Percentiles rank a stretch among this genome's conserved stretches.
Evolutionary conservation across 2,113 vertebrate species (phyloP).

Genomic region (Dromaius novaehollandiae): DNA sequence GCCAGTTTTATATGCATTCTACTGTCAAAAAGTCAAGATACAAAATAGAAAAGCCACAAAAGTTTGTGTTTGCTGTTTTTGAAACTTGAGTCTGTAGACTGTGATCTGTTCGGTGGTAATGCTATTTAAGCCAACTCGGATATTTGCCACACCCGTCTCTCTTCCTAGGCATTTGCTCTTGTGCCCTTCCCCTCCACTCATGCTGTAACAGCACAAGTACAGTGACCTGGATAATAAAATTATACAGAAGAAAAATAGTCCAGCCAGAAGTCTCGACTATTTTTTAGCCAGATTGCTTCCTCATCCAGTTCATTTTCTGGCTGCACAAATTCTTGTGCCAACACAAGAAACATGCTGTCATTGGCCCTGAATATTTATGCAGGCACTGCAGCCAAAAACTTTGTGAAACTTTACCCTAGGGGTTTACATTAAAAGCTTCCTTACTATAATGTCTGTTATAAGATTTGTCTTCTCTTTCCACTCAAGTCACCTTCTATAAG

Average conservation of each 20-base stretch:
- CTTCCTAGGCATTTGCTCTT: background rate
- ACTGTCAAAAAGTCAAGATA: background rate
- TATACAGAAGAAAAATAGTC: slow-evolving; percentile 35
- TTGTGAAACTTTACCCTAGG: slow-evolving; percentile 21
- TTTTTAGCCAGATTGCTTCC: background rate
- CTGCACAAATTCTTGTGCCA: background rate
- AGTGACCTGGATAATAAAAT: slow-evolving; percentile 33
- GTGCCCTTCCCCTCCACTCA: background rate
- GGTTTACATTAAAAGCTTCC: slow-evolving; percentile 10
- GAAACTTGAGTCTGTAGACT: background rate
- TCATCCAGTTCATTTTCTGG: slow-evolving; percentile 19
- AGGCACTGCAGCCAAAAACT: slow-evolving; percentile 22
- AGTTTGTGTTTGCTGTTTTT: background rate
- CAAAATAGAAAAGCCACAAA: background rate
- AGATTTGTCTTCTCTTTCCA: background rate
- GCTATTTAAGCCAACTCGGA: slow-evolving; percentile 38
- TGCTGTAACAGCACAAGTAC: slow-evolving; percentile 28
- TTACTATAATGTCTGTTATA: background rate
- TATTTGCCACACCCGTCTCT: background rate
- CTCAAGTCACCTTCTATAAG: background rate
- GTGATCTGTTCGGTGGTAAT: background rate
- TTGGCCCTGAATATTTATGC: slow-evolving; percentile 1
- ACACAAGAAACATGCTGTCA: slow-evolving; percentile 19
- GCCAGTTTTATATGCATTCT: background rate
- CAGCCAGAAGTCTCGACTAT: background rate